phyloP scores from a whole-genome alignment of 1,140 invertebrate species.

The Aphaenogaster floridana region DNA sequence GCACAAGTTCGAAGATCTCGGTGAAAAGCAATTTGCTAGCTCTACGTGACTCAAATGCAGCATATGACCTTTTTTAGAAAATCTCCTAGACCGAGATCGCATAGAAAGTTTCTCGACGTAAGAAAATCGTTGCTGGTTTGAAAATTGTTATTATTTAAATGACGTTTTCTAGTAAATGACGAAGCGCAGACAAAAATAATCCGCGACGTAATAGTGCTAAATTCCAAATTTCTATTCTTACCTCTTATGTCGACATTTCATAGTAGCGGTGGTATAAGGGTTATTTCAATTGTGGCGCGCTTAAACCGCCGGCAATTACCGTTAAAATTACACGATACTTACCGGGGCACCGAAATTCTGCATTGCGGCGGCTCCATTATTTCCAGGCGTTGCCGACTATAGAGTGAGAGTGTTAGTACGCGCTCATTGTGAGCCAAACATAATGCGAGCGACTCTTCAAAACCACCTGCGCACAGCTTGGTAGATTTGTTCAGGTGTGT shows the following conservation, averaged over 20 bases:
- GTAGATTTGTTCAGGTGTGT: slow-evolving; percentile 61
- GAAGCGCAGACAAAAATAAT: not conserved
- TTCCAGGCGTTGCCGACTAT: slow-evolving; percentile 67
- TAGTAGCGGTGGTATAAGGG: slow-evolving; percentile 65
- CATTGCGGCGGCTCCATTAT: slow-evolving; percentile 82
- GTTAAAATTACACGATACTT: slow-evolving; percentile 83
- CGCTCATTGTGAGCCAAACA: slow-evolving; percentile 69
- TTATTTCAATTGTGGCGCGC: slow-evolving; percentile 81
- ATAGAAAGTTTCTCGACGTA: not conserved
- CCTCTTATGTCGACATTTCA: slow-evolving; percentile 1
- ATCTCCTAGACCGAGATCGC: slow-evolving; percentile 13
- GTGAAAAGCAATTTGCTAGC: slow-evolving; percentile 33
- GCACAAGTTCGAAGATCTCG: slow-evolving; percentile 42
- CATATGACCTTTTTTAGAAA: slow-evolving; percentile 6
- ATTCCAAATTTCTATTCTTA: slow-evolving; percentile 27
- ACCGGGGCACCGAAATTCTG: slow-evolving; percentile 81
- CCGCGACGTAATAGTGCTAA: slow-evolving; percentile 29
- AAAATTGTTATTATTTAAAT: slow-evolving; percentile 14
- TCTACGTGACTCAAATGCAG: slow-evolving; percentile 48
- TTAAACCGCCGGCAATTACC: slow-evolving; percentile 80
- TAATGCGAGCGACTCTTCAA: slow-evolving; percentile 70
- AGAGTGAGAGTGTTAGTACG: slow-evolving; percentile 42
- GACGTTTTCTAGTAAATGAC: not conserved
- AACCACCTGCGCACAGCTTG: slow-evolving; percentile 57
- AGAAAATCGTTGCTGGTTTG: not conserved